These are phyloP conservation scores for Eretmochelys imbricata DNA, from an alignment of 2,113 vertebrate genomes.

Conservation along the genomic window DNA sequence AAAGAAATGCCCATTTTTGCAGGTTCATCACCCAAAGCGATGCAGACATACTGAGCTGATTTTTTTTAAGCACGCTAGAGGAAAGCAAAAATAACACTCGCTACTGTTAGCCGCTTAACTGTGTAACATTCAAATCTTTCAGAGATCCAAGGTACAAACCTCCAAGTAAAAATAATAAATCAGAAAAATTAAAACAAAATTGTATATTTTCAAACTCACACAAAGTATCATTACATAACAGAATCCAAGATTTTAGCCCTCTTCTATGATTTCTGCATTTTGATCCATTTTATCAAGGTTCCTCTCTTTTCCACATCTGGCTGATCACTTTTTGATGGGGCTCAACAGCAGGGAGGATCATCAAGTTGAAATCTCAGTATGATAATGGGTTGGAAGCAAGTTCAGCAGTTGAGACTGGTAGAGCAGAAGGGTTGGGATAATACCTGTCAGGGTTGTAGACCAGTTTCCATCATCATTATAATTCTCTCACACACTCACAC, in stretches of 20 bases:
- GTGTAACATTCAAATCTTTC: background rate
- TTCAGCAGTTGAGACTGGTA: background rate
- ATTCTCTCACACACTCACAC: background rate
- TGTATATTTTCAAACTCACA: background rate
- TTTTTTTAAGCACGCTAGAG: background rate
- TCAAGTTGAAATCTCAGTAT: background rate
- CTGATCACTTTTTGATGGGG: background rate
- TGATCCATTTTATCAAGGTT: background rate
- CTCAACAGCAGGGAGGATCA: background rate
- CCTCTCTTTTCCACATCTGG: background rate
- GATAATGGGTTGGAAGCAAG: background rate
- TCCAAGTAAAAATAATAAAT: background rate
- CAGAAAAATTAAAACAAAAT: background rate
- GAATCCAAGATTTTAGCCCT: conserved; percentile 3
- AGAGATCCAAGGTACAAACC: background rate
- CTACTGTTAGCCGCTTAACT: background rate
- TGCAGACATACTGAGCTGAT: background rate
- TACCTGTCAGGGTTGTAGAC: background rate
- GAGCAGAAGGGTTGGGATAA: background rate
- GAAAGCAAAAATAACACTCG: fast-evolving
- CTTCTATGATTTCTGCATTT: background rate
- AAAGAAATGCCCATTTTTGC: fast-evolving
- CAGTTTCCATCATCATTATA: background rate
- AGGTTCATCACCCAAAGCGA: background rate
- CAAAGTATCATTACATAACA: background rate